Evolutionary conservation across 2,888 invertebrate genomes (phyloP).

Genomic region (Meteorus colon): DNA sequence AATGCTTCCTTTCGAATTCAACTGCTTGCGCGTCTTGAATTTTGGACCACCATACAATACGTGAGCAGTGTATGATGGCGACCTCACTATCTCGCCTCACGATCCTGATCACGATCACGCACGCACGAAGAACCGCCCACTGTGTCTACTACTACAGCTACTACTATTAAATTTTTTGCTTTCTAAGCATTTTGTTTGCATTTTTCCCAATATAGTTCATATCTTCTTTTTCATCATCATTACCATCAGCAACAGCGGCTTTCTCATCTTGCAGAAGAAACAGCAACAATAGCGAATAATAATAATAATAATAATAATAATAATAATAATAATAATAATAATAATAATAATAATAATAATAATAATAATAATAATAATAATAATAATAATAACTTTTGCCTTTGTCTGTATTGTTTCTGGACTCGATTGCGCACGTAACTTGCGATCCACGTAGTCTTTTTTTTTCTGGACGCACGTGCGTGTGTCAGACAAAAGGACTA

Average conservation of each 20-base stretch:
- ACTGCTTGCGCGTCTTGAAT: slow-evolving; percentile 13
- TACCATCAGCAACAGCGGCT: no score
- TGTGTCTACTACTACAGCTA: slow-evolving; percentile 51
- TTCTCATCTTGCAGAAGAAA: no score
- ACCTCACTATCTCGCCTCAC: slow-evolving; percentile 64
- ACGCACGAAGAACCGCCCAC: slow-evolving; percentile 68
- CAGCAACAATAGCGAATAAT: no score
- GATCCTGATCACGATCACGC: slow-evolving; percentile 69
- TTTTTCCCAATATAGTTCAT: background rate
- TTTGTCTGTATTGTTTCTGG: slow-evolving; percentile 31
- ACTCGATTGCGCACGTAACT: slow-evolving; percentile 24
- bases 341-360: no score
- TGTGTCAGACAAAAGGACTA: slow-evolving; percentile 44
- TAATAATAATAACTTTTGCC: background rate
- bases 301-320: no score
- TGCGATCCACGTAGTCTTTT: slow-evolving; percentile 44
- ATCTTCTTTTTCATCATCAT: no score
- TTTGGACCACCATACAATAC: slow-evolving; percentile 64
- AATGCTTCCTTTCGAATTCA: background rate
- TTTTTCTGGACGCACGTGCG: slow-evolving; percentile 60
- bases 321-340: no score
- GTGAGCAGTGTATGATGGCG: slow-evolving; percentile 62
- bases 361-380: no score
- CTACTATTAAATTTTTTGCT: slow-evolving; percentile 5
- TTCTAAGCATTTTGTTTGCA: slow-evolving; percentile 28